Conservation (phyloP, 2,888 invertebrate species). For the Apamea anceps region DNA sequence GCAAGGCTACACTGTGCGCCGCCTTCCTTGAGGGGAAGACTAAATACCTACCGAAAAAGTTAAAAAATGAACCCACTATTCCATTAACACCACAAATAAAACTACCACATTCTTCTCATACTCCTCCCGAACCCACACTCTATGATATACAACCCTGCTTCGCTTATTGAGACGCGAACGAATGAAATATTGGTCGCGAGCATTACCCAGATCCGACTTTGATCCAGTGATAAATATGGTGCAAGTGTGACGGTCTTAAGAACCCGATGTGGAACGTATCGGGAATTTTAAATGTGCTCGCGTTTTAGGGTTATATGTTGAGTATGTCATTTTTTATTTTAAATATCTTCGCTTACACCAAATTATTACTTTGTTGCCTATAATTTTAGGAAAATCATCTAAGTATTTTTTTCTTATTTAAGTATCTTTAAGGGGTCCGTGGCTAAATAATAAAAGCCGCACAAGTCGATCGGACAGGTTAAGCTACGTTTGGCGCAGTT, state of each 20-base stretch:
- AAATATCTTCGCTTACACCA: neutral
- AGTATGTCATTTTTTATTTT: constrained; percentile 17
- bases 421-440: too few relatives aligned
- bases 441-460: too few relatives aligned
- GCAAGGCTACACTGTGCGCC: too few relatives aligned
- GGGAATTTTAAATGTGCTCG: constrained; percentile 71
- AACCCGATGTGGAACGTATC: constrained; percentile 66
- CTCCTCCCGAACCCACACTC: constrained; percentile 44
- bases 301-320: constrained; percentile 58
- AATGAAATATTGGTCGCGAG: constrained; percentile 81
- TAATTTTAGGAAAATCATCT: too few relatives aligned
- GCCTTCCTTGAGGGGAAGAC: too few relatives aligned
- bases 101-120: constrained; percentile 56
- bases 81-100: constrained; percentile 37
- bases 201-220: constrained; percentile 70
- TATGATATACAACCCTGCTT: constrained; percentile 76
- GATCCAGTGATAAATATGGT: constrained; percentile 86
- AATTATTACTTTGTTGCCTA: too few relatives aligned
- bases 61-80: neutral
- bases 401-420: too few relatives aligned
- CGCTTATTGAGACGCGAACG: constrained; percentile 82
- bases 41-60: neutral
- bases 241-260: constrained; percentile 75
- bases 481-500: too few relatives aligned
- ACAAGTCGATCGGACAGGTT: too few relatives aligned